A percentile compares a stretch with the other conserved stretches of the same genome.
phyloP scores from a whole-genome alignment of 1,140 invertebrate genomes.

The Aethina tumida region DNA sequence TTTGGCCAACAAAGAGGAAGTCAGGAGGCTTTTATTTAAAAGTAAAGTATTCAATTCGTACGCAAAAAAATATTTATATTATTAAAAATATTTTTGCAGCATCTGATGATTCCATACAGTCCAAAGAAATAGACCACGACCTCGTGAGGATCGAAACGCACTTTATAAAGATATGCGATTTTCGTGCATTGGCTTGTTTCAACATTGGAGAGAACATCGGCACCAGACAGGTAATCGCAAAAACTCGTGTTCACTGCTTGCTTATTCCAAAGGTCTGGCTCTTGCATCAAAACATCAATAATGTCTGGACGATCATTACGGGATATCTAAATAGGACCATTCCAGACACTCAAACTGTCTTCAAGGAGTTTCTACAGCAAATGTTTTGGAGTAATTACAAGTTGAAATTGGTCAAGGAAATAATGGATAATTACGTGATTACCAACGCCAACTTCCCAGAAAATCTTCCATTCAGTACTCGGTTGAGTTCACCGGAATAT shows the following conservation, averaged over 20 bases:
- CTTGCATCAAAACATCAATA: constrained; percentile 47
- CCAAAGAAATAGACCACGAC: constrained; percentile 31
- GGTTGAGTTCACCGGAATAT: too few species aligned
- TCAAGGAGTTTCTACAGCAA: constrained; percentile 41
- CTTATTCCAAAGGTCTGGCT: constrained; percentile 52
- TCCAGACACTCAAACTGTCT: constrained; percentile 44
- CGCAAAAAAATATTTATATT: too few species aligned
- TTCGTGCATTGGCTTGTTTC: constrained; percentile 33
- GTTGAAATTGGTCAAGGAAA: constrained; percentile 38
- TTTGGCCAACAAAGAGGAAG: too few species aligned
- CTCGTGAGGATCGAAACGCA: constrained; percentile 14
- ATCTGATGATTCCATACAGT: too few species aligned
- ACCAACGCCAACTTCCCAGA: constrained; percentile 44
- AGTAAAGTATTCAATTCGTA: too few species aligned
- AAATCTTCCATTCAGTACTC: constrained; percentile 52
- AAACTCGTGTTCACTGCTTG: constrained; percentile 44
- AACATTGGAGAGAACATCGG: constrained; percentile 49
- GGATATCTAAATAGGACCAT: constrained; percentile 49
- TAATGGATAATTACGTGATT: constrained; percentile 37
- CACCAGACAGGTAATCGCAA: constrained; percentile 46
- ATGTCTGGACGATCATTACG: constrained; percentile 51
- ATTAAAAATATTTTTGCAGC: too few species aligned
- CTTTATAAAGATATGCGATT: constrained; percentile 14
- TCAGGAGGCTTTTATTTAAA: too few species aligned
- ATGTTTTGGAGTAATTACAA: constrained; percentile 45